phyloP scores from a whole-genome alignment of 2,797 vertebrate genomes.

The Leptatherina wallacei region DNA sequence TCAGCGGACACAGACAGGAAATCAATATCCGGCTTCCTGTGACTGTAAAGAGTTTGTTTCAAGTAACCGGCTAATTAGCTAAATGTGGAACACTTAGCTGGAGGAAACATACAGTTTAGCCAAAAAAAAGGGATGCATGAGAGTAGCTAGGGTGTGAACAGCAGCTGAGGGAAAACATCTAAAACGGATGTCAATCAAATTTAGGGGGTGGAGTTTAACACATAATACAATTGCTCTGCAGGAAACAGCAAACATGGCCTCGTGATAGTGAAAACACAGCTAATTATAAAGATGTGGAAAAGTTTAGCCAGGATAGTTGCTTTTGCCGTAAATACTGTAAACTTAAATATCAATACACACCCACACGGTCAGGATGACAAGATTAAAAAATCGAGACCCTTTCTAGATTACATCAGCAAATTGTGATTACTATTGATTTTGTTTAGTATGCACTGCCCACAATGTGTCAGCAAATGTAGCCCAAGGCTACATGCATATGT shows the following conservation, averaged over 20 bases:
- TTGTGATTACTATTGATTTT: not conserved
- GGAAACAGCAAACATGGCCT: constrained; percentile 29
- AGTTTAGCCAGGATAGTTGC: constrained; percentile 2
- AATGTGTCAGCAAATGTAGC: not conserved
- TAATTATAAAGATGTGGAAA: not conserved
- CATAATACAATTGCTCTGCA: constrained; percentile 12
- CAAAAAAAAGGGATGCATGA: not conserved
- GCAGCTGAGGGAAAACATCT: not conserved
- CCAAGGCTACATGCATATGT: not conserved
- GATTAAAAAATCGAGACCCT: not conserved
- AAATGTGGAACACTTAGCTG: constrained; percentile 19
- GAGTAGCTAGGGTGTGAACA: not conserved
- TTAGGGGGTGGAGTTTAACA: constrained; percentile 18
- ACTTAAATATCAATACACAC: not conserved
- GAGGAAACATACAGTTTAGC: constrained; percentile 7
- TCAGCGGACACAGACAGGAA: constrained; percentile 73
- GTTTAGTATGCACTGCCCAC: not conserved
- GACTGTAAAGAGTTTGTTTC: constrained; percentile 47
- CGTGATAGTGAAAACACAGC: not conserved
- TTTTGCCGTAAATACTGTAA: not conserved
- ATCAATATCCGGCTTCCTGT: constrained; percentile 74
- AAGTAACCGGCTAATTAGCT: constrained; percentile 50
- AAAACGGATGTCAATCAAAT: not conserved
- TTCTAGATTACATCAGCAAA: not conserved
- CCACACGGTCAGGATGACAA: not conserved